Conservation (phyloP, 1,140 invertebrate species). For the Galleria mellonella region DNA sequence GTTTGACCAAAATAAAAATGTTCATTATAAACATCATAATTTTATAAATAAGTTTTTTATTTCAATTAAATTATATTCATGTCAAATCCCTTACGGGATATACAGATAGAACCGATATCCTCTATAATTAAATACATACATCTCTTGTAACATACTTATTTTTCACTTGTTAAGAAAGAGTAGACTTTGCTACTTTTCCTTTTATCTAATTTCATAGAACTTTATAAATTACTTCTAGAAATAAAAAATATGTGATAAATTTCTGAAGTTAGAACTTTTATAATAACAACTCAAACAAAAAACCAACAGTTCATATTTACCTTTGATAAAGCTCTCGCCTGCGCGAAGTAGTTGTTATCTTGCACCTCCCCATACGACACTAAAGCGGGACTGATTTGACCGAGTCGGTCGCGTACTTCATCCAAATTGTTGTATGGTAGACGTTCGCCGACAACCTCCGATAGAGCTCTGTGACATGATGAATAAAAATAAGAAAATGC, state of each 20-base stretch:
- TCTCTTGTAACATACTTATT: too few relatives aligned
- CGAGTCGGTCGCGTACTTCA: slow-evolving; percentile 88
- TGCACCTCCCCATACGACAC: slow-evolving; percentile 89
- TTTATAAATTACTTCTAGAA: too few relatives aligned
- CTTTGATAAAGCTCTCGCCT: slow-evolving; percentile 79
- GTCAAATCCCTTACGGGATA: not conserved
- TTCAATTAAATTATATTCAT: not conserved
- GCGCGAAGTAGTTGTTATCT: slow-evolving; percentile 87
- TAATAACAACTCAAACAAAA: too few relatives aligned
- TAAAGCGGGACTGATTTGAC: slow-evolving; percentile 92
- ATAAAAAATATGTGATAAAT: too few relatives aligned
- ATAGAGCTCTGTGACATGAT: slow-evolving; percentile 67
- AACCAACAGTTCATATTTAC: slow-evolving; percentile 16
- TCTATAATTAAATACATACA: too few relatives aligned
- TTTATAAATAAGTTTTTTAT: not conserved
- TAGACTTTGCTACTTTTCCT: too few relatives aligned
- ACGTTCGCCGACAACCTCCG: slow-evolving; percentile 85
- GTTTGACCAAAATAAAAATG: slow-evolving; percentile 35
- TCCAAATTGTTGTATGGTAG: slow-evolving; percentile 94
- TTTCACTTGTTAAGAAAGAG: too few relatives aligned
- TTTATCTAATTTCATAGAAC: too few relatives aligned
- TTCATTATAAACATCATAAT: not conserved
- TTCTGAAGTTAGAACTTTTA: too few relatives aligned
- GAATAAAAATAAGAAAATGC: not conserved
- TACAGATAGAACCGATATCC: too few relatives aligned